Evolutionary conservation across 2,797 vertebrate species (phyloP).

Genomic region (Pyrocephalus nanus): DNA sequence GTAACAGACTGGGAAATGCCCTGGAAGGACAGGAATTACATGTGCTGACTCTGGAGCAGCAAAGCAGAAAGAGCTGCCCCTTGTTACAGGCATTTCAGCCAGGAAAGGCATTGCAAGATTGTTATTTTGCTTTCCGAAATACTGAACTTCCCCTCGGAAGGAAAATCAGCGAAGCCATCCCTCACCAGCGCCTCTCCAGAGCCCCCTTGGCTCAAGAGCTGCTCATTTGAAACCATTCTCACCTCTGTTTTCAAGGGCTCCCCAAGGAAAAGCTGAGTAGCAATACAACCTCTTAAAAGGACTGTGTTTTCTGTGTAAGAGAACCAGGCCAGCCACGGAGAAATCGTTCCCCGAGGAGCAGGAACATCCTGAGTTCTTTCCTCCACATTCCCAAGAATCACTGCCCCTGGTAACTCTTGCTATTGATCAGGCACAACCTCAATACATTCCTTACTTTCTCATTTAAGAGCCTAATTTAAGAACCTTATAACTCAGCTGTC

Average conservation of each 20-base stretch:
- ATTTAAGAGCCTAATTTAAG: background rate
- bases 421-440: background rate
- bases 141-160: background rate
- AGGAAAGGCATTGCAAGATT: background rate
- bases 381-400: background rate
- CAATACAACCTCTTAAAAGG: background rate
- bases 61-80: background rate
- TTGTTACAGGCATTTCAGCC: background rate
- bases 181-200: background rate
- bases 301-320: background rate
- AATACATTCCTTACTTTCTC: background rate
- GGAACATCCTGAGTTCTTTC: background rate
- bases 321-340: background rate
- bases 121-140: background rate
- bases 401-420: background rate
- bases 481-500: background rate
- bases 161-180: background rate
- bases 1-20: background rate
- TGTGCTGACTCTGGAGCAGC: background rate
- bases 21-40: background rate
- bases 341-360: slow-evolving; percentile 1
- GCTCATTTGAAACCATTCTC: background rate
- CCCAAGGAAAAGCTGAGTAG: background rate
- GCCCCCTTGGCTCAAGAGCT: background rate
- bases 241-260: background rate